Evolutionary conservation across 2,888 invertebrate genomes (phyloP), one percentile per base, ranked within the genome.

Genomic region (Cryptocheilus praepositus): DNA sequence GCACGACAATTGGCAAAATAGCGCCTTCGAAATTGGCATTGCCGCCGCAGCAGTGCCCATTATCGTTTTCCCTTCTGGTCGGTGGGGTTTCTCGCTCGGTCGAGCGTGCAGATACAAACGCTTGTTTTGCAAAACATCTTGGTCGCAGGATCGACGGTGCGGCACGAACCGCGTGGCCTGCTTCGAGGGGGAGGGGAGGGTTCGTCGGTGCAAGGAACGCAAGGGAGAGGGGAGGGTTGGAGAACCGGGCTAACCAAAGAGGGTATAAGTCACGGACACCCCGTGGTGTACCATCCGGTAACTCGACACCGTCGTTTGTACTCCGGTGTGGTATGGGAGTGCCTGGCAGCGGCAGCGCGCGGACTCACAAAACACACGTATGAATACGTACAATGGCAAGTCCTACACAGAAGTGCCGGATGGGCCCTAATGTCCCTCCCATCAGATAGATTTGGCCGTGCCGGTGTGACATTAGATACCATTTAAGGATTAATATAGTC

Each of bases 401-500:
- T 86, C 82, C 82, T 80, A 83, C 85, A 81, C 82, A 82, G 80
- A 81, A 79, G 74, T 76, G 81, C 78, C 74, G 73, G 69, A 65
- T 66, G 64, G 63, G 71, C 64, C 67, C 52, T 59, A 61, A 59
- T 69, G 64, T 58, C 66, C 64, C 64, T 62, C 7, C 77, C 83
- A 81, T 83, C 83, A 81, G 85, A 85, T 85, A 81, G 83, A 85
- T 86, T 83, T 81, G 81, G 76, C 83, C 71, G 61, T 75, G 80
- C 81, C 77, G 81, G 77, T 86, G 84, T 85, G 88, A 88, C 88
- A 87, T 88, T 88, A 88, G 87, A 88, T 88, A 88, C 86, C 86
- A 86, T 88, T 88, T 88, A 88, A 88, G 88, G 88, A 88, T 88
- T 88, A 88, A 88, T 88, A 88, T 85, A 87, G 87, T 85, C 86